Evolutionary conservation across 2,888 invertebrate species (phyloP).

Genomic region (Cyclophora albipunctata): DNA sequence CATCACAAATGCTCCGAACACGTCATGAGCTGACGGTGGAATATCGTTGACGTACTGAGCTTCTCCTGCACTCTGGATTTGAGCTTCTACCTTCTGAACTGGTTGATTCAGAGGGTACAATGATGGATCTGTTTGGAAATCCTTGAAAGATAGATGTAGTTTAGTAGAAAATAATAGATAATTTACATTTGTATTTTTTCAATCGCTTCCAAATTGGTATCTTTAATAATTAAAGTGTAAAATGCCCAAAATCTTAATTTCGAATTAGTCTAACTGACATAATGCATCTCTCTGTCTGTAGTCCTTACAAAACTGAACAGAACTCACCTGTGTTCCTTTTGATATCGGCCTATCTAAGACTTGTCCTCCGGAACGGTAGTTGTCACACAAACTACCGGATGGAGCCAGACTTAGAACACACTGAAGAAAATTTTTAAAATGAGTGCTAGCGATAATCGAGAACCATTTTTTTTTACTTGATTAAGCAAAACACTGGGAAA

Average conservation of each 20-base stretch:
- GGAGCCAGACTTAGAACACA: conserved; percentile 73
- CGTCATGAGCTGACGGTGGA: conserved; percentile 74
- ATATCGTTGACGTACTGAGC: conserved; percentile 80
- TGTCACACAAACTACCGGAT: conserved; percentile 39
- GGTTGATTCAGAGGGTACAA: conserved; percentile 82
- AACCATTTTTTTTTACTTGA: not conserved
- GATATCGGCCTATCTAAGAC: conserved; percentile 76
- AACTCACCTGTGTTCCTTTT: conserved; percentile 59
- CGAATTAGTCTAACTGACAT: too few species aligned
- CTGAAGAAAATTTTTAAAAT: conserved; percentile 46
- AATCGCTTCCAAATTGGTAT: too few species aligned
- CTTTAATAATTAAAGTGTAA: too few species aligned
- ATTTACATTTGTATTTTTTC: not conserved
- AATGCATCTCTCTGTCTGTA: too few species aligned
- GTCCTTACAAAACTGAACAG: too few species aligned
- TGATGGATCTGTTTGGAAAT: conserved; percentile 76
- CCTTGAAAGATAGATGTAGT: conserved; percentile 11
- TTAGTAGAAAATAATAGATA: not conserved
- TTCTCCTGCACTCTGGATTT: conserved; percentile 79
- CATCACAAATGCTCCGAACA: conserved; percentile 81
- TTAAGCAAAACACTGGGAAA: conserved; percentile 1
- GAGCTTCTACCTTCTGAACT: conserved; percentile 77
- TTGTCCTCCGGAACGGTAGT: conserved; percentile 66
- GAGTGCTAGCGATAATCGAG: not conserved
- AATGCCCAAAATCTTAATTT: too few species aligned